A percentile compares a stretch with the other conserved stretches of the same genome.
Conservation (phyloP, 2,888 invertebrate genomes). For the Chymomyza fuscimana region DNA sequence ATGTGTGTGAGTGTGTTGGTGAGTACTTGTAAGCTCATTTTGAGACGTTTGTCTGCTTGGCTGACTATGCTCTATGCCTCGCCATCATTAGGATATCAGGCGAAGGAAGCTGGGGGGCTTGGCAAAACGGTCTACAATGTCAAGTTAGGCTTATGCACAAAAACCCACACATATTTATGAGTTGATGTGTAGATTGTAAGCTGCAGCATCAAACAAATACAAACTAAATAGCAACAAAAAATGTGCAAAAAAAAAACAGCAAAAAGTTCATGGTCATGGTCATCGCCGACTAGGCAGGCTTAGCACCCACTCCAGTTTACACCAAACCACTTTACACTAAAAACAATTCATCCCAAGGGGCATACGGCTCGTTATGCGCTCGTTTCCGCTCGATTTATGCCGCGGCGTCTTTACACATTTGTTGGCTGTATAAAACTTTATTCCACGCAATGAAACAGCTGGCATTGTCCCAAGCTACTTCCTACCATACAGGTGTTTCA, state of each 20-base stretch:
- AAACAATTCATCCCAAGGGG: not conserved
- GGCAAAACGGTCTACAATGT: conserved; percentile 7
- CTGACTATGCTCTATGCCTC: not conserved
- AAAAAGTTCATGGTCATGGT: conserved; percentile 69
- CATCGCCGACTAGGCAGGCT: conserved; percentile 22
- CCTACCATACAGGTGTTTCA: too few relatives aligned
- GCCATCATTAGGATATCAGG: conserved; percentile 57
- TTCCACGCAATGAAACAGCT: conserved; percentile 35
- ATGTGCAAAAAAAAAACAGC: not conserved
- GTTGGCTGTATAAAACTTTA: conserved; percentile 18
- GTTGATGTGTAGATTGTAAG: not conserved
- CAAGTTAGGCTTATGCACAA: not conserved
- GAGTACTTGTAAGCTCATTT: conserved; percentile 45
- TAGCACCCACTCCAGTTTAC: not conserved
- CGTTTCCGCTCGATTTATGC: conserved; percentile 61
- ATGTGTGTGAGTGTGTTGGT: not conserved
- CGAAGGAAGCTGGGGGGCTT: conserved; percentile 8
- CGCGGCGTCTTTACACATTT: conserved; percentile 29
- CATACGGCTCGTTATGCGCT: conserved; percentile 29
- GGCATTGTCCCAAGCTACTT: conserved; percentile 19
- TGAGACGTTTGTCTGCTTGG: conserved; percentile 61
- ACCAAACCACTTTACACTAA: not conserved
- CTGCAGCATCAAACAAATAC: not conserved
- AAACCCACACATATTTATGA: not conserved
- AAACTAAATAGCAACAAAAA: conserved; percentile 16